These are phyloP conservation scores for Lophius piscatorius DNA, from an alignment of 2,113 vertebrate genomes.

Conservation along the genomic window DNA sequence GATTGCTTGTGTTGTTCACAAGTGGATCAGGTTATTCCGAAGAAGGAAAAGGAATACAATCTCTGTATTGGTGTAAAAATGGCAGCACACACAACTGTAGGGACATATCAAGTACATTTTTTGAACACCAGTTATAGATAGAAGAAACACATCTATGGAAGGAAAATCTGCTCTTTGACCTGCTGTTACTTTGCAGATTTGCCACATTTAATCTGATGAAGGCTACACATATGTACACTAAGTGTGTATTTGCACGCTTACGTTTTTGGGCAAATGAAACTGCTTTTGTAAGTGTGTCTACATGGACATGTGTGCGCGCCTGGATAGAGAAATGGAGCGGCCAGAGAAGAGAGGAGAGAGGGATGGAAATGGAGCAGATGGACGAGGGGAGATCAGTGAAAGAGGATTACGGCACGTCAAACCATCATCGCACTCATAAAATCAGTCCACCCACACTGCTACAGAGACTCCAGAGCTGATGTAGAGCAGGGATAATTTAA, in stretches of 20 bases:
- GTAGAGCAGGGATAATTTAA: conserved; percentile 73
- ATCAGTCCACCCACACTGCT: conserved; percentile 73
- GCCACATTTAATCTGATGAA: conserved; percentile 46
- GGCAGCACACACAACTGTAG: not conserved
- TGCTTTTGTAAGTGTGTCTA: conserved; percentile 17
- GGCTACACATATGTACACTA: conserved; percentile 25
- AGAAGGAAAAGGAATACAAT: conserved; percentile 50
- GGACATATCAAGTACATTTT: conserved; percentile 19
- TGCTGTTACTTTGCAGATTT: conserved; percentile 26
- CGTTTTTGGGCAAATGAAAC: not conserved
- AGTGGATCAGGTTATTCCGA: conserved; percentile 31
- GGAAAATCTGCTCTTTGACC: conserved; percentile 26
- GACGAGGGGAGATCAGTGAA: conserved; percentile 77
- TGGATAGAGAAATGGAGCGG: conserved; percentile 17
- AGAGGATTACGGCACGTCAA: conserved; percentile 83
- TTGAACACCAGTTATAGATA: not conserved
- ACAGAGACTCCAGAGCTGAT: conserved; percentile 47
- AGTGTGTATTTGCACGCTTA: not conserved
- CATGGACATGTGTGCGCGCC: not conserved
- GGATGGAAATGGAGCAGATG: conserved; percentile 76
- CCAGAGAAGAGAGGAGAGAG: conserved; percentile 42
- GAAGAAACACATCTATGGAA: conserved; percentile 6
- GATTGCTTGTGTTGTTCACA: conserved; percentile 30
- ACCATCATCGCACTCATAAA: conserved; percentile 77
- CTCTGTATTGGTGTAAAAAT: conserved; percentile 30